Base-by-base conservation (phyloP, 2,888 invertebrate species). In the Brenthis daphne region DNA sequence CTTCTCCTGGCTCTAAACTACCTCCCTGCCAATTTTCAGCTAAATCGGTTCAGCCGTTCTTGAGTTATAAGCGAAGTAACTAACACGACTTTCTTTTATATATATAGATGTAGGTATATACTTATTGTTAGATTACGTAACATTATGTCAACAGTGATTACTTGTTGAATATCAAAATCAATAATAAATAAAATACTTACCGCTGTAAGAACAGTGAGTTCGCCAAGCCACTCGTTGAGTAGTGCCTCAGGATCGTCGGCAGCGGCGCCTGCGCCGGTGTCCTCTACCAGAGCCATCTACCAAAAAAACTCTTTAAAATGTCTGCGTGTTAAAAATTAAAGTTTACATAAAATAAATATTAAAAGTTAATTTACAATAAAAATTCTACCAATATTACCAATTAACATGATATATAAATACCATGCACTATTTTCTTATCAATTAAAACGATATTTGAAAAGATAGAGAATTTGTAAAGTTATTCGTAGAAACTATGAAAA, bases 191-290 rank as follows among this genome's bases (percentile, higher is more conserved):
- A 0, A 47, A 56, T 71, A 94, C 95, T 94, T 84, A 96, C 96
- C 93, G 95, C 95, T 61, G 96, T 95, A 67, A 96, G 93, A 74
- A 94, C 95, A 80, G 96, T 95, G 77, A 96, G 94, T 85, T 96
- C 96, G 72, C 96, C 96, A 13, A 96, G 93, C 96, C 96, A 96
- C 82, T 96, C 95, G 90, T 96, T 96, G 77, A 96, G 94, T 76
- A 96, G 93, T 77, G 95, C 95, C 82, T 96, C 96, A 24, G 96
- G 96, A 89, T 96, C 96, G 75, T 95, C 95, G 75, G 94, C 92
- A 85, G 94, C 94, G 80, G 94, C 94, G 84, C 95, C 94, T 77
- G 93, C 94, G 76, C 93, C 94, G 48, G 91, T 85, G 68, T 90
- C 89, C 77, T 92, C 92, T 69, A 91, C 93, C 77, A 93, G 82